Conservation (phyloP, 2,888 invertebrate species). For the Orchestes rusci region DNA sequence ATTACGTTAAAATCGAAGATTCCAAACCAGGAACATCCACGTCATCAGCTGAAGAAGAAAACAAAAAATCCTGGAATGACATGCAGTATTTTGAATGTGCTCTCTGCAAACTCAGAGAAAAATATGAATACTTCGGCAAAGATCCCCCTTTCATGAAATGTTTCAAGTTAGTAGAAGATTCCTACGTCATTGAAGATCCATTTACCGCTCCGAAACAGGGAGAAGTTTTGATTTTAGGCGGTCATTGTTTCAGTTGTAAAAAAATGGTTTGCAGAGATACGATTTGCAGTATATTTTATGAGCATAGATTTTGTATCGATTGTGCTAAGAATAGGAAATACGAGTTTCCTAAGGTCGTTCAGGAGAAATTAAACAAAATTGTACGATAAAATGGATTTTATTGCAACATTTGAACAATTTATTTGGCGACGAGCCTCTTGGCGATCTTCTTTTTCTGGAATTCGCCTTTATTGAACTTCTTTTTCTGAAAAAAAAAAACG, state of each 20-base stretch:
- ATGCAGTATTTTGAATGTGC: constrained; percentile 49
- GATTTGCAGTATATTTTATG: constrained; percentile 75
- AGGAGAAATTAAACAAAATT: constrained; percentile 51
- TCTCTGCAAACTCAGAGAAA: constrained; percentile 59
- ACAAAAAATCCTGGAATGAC: constrained; percentile 13
- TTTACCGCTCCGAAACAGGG: constrained; percentile 67
- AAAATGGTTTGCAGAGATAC: constrained; percentile 63
- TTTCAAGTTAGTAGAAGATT: constrained; percentile 61
- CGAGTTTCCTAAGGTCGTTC: constrained; percentile 63
- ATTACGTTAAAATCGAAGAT: too few relatives aligned
- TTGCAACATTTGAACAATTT: constrained; percentile 1
- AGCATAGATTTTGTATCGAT: constrained; percentile 61
- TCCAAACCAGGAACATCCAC: constrained; percentile 12
- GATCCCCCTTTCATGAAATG: constrained; percentile 67
- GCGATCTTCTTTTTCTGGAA: constrained; percentile 33
- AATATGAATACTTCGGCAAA: constrained; percentile 68
- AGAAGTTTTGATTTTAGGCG: constrained; percentile 71
- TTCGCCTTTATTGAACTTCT: constrained; percentile 31
- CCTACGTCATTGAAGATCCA: constrained; percentile 79
- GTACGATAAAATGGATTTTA: constrained; percentile 15
- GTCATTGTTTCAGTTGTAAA: constrained; percentile 64
- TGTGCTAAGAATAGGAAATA: constrained; percentile 57
- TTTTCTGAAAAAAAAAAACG: constrained; percentile 30
- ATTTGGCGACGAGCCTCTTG: constrained; percentile 28
- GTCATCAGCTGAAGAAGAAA: too few relatives aligned